These are phyloP conservation scores for Nycticryphes semicollaris DNA, from an alignment of 2,113 vertebrate genomes.

Conservation along the genomic window DNA sequence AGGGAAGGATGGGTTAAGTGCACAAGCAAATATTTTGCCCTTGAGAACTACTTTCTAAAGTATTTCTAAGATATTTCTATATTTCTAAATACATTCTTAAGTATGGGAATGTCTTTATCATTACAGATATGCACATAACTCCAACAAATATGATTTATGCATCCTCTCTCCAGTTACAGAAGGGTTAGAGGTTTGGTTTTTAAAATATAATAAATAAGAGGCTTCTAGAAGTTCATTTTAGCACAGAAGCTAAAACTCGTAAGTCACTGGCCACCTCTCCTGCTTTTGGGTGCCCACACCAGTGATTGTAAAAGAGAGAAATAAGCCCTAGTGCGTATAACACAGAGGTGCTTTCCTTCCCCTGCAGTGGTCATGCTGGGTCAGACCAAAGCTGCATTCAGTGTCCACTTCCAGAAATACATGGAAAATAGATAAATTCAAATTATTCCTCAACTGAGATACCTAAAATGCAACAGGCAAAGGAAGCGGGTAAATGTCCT, in stretches of 20 bases:
- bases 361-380: accelerated
- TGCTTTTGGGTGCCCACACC: background rate
- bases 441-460: background rate
- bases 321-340: background rate
- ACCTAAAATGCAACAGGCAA: background rate
- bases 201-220: background rate
- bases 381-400: background rate
- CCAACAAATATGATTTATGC: background rate
- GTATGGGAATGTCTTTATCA: background rate
- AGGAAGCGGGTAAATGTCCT: background rate
- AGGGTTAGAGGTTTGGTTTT: background rate
- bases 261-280: background rate
- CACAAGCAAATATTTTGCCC: background rate
- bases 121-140: background rate
- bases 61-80: background rate
- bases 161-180: background rate
- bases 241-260: background rate
- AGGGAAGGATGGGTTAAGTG: background rate
- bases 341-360: background rate
- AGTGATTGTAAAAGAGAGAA: background rate
- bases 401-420: background rate
- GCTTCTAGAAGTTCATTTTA: background rate
- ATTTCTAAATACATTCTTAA: background rate
- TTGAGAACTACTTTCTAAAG: background rate
- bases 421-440: accelerated